These are phyloP conservation scores for Spisula subtruncata DNA, from an alignment of 2,888 invertebrate genomes.

Conservation along the genomic window DNA sequence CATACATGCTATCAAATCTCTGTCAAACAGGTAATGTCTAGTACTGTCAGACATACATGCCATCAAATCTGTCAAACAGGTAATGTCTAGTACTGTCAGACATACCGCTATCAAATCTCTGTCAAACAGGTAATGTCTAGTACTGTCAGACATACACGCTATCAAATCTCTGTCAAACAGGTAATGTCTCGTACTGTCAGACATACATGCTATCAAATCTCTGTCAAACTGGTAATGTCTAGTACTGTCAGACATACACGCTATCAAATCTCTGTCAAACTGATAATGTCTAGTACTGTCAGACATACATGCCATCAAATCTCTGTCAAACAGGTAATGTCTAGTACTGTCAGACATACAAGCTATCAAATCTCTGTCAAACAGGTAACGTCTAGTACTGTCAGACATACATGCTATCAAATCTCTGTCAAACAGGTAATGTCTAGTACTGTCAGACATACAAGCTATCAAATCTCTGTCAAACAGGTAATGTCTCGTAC, in stretches of 20 bases:
- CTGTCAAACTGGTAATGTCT: constrained; percentile 73
- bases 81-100: constrained; percentile 72
- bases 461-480: constrained; percentile 75
- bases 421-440: constrained; percentile 75
- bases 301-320: constrained; percentile 79
- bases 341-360: constrained; percentile 77
- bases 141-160: constrained; percentile 78
- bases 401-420: constrained; percentile 80
- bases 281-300: constrained; percentile 73
- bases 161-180: constrained; percentile 77
- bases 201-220: constrained; percentile 79
- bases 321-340: constrained; percentile 74
- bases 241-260: constrained; percentile 78
- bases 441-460: constrained; percentile 74
- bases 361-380: constrained; percentile 73
- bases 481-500: constrained; percentile 72
- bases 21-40: constrained; percentile 72
- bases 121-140: constrained; percentile 71
- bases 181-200: constrained; percentile 69
- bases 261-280: constrained; percentile 74
- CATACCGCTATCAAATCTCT: constrained; percentile 76
- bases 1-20: constrained; percentile 77
- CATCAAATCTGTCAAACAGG: constrained; percentile 77
- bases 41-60: constrained; percentile 78
- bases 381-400: constrained; percentile 73